Evolutionary conservation across 2,113 vertebrate species (phyloP), one percentile per base, ranked within the genome.

Genomic region (Rhea pennata): DNA sequence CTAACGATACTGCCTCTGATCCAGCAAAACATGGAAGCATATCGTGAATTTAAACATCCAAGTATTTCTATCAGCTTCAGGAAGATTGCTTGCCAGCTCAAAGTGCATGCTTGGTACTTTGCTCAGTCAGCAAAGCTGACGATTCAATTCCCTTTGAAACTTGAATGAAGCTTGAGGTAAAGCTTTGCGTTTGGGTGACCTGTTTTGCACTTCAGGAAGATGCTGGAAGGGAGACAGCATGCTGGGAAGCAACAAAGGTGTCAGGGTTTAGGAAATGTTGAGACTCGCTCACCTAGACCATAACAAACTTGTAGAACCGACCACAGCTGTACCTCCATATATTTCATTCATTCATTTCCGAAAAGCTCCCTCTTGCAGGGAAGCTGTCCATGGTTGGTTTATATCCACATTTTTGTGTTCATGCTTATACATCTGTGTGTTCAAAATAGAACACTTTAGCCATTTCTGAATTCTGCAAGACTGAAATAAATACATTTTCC

Each of bases 381-480:
- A 16, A 65, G 53, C 54, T 51, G 46, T 33, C 64, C 23, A 0
- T 27, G 36, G 36, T 84, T 62, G 33, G 26, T 26, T 86, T 67
- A 5, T 31, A 2, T 23, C n/a, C 54, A 17, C 23, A 6, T 36
- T 36, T 67, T 48, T 70, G 70, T 64, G 22, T 29, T 56, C 48
- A 9, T 39, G 9, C 21, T 59, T 31, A 5, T 0, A 13, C 24
- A 48, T 10, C 10, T 6, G 1, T 36, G 44, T 24, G 53, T 86
- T 76, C 84, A 86, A 95, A 92, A 97, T 90, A 80, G 95, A 97
- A 69, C 91, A 66, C 48, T 88, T 36, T 19, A 84, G 51, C 26
- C 53, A 36, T 70, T 88, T 86, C 70, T 44, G 66, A 65, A n/a
- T 27, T 15, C 26, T 65, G 39, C 56, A 61, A 9, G 87, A 77